Evolutionary conservation across 1,140 invertebrate species (phyloP), one percentile per base, ranked within the genome.

Genomic region (Adoxophyes honmai): DNA sequence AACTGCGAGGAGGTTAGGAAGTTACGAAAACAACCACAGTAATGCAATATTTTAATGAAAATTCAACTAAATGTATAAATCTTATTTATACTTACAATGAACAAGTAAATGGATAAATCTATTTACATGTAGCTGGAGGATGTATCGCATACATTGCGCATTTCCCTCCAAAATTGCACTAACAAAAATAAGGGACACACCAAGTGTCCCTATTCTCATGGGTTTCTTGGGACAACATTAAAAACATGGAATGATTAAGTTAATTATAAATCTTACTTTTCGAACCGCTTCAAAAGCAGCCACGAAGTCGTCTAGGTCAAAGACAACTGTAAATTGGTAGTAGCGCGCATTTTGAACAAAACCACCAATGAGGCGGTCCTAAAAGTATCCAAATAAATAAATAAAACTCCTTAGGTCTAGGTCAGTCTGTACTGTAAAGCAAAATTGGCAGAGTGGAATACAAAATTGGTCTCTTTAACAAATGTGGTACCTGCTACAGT

Each of bases 11-110:
- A 48, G 4, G 11, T 21, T 11, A 13, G 21, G 1, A 28, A 16
- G 8, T 13, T 11, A 11, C 9, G 21, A 52, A 52, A 52, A 52
- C 51, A 52, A 10, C 14, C 1, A 3, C 13, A 15, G 11, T 52
- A 38, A 33, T 58, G 15, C 72, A 81, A 77, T 78, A 75, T 86
- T 87, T 86, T 88, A 88, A 83, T 88, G 78, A 86, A 86, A 88
- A 88, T 84, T 88, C 81, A 88, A 88, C 85, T 88, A 88, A 86
- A 86, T 75, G 85, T 88, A 88, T 88, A 86, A 86, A 88, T 86
- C 85, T 88, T 88, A 88, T 86, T 88, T 86, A 88, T 86, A 88
- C 82, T 88, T 88, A 87, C 72, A 81, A 72, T 86, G 76, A 86
- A 86, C 79, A 88, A 77, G 73, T 83, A 78, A 78, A 73, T 80